Evolutionary conservation across 2,113 vertebrate genomes (phyloP).

Genomic region (Dolichotis patagonum): DNA sequence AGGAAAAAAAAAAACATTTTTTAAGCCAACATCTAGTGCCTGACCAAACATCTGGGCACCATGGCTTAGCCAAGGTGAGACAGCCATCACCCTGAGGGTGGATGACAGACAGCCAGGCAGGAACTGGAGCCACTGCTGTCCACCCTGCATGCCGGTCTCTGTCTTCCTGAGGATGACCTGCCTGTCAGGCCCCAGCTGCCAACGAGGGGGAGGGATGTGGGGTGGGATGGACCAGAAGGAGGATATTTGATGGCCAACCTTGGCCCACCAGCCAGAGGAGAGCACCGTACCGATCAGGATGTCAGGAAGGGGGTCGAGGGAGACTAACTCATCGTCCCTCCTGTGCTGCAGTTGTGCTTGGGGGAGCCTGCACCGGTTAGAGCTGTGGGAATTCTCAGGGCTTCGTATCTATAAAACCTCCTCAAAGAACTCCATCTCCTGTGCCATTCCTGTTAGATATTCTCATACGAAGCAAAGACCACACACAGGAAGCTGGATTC

Average conservation of each 20-base stretch:
- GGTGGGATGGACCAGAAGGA: not conserved
- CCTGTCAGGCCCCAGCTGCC: not conserved
- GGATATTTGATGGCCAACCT: too few species aligned
- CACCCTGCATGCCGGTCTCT: not conserved
- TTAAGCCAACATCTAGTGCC: not conserved
- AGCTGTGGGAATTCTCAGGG: not conserved
- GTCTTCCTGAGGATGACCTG: not conserved
- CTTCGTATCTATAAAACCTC: not conserved
- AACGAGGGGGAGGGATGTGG: too few species aligned
- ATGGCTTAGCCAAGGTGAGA: not conserved
- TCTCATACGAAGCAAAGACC: not conserved
- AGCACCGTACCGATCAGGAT: fast-evolving
- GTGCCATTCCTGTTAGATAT: not conserved
- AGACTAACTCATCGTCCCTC: not conserved
- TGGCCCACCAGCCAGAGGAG: not conserved
- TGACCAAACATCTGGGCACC: not conserved
- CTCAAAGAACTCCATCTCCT: not conserved
- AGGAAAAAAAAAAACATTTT: not conserved
- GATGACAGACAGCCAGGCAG: not conserved
- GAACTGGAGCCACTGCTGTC: fast-evolving
- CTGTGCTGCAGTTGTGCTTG: not conserved
- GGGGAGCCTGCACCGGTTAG: not conserved
- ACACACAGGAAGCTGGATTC: not conserved
- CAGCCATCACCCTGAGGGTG: not conserved
- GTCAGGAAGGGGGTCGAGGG: too few species aligned